Conservation (phyloP, 2,797 vertebrate species). For the Pseudochirops cupreus region DNA sequence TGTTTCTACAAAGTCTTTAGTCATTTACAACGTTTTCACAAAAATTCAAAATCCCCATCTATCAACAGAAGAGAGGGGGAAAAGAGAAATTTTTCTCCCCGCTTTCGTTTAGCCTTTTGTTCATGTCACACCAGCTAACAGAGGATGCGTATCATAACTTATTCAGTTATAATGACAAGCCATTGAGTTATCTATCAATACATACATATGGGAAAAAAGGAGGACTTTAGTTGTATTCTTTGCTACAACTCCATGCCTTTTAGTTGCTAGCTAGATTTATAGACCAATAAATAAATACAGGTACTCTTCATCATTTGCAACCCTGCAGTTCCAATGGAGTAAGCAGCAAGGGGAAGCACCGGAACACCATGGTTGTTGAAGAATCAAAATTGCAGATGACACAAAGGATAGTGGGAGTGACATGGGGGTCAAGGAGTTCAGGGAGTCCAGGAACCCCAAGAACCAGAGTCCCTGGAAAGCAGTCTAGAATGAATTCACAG, state of each 20-base stretch:
- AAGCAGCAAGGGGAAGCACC: background rate
- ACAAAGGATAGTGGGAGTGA: background rate
- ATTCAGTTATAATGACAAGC: background rate
- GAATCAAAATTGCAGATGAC: background rate
- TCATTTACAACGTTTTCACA: background rate
- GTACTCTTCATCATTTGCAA: background rate
- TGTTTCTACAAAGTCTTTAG: background rate
- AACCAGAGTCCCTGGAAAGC: too few relatives aligned
- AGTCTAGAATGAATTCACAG: too few relatives aligned
- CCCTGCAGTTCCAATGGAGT: background rate
- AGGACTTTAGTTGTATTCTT: background rate
- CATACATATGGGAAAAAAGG: background rate
- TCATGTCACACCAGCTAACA: background rate
- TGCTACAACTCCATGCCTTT: background rate
- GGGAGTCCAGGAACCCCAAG: too few relatives aligned
- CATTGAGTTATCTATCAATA: background rate
- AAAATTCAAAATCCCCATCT: background rate
- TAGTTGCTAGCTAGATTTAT: background rate
- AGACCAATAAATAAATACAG: background rate
- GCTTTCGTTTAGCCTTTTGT: background rate
- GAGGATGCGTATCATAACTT: background rate
- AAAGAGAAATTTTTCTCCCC: background rate
- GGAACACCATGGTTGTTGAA: background rate
- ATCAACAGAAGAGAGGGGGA: background rate
- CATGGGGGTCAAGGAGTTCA: too few relatives aligned